A percentile compares a stretch with the other conserved stretches of the same genome.
Conservation (phyloP, 2,888 invertebrate genomes). For the Chironomus tentans region DNA sequence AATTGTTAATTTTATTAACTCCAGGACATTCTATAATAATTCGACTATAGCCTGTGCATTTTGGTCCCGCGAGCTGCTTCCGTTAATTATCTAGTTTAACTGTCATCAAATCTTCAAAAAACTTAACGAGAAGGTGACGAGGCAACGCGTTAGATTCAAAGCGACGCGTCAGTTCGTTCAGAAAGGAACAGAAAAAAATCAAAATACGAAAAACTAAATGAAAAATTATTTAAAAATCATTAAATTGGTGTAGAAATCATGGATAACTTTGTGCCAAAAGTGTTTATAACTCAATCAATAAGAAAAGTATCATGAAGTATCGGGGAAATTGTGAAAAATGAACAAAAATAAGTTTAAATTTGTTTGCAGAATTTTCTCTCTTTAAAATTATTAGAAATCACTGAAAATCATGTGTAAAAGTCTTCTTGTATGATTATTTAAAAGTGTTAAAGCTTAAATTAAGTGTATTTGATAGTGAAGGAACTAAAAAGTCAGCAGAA, state of each 20-base stretch:
- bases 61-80: too few species aligned
- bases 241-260: neutral
- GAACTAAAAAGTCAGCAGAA: neutral
- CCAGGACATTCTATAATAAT: too few species aligned
- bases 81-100: too few species aligned
- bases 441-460: neutral
- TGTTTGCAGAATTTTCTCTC: neutral
- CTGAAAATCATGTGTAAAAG: slow-evolving; percentile 6
- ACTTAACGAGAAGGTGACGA: too few species aligned
- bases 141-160: too few species aligned
- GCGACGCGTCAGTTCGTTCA: too few species aligned
- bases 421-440: neutral
- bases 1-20: too few species aligned
- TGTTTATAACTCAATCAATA: neutral
- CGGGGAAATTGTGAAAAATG: neutral
- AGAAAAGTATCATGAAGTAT: neutral
- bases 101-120: too few species aligned
- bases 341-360: neutral
- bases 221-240: neutral
- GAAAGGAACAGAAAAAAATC: too few species aligned
- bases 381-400: neutral
- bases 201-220: neutral
- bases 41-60: too few species aligned
- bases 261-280: slow-evolving; percentile 3
- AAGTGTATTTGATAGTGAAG: neutral